Evolutionary conservation across 1,140 invertebrate genomes (phyloP).

Genomic region (Papilio polytes): DNA sequence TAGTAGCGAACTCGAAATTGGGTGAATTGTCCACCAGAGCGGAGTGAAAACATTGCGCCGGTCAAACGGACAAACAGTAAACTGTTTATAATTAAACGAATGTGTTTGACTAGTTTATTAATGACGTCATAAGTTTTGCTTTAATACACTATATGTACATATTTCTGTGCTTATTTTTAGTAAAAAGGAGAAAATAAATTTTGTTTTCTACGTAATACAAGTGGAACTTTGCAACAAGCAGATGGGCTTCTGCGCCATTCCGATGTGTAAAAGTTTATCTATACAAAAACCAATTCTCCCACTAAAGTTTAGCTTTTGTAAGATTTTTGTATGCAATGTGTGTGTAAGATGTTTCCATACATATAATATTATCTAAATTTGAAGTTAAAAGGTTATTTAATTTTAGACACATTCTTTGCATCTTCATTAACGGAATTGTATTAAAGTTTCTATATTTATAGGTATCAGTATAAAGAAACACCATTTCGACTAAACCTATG

Average conservation of each 20-base stretch:
- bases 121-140: background rate
- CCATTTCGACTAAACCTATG: too few species aligned
- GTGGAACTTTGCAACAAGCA: background rate
- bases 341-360: too few species aligned
- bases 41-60: slow-evolving; percentile 43
- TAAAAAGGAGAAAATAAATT: too few species aligned
- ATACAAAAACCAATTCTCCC: background rate
- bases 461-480: too few species aligned
- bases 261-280: slow-evolving; percentile 5
- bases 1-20: slow-evolving; percentile 53
- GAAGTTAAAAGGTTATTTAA: too few species aligned
- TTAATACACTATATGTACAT: background rate
- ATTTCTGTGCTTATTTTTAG: too few species aligned
- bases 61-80: slow-evolving; percentile 37
- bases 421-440: too few species aligned
- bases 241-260: background rate
- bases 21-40: slow-evolving; percentile 48
- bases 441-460: too few species aligned
- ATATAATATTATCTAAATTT: too few species aligned
- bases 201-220: background rate
- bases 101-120: slow-evolving; percentile 15
- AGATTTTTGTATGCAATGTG: background rate
- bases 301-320: background rate
- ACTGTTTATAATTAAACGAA: slow-evolving; percentile 12
- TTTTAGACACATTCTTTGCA: too few species aligned